These are phyloP conservation scores for Acropora tenuis DNA, from an alignment of 64 coral and sea anemone species.

Conservation along the genomic window DNA sequence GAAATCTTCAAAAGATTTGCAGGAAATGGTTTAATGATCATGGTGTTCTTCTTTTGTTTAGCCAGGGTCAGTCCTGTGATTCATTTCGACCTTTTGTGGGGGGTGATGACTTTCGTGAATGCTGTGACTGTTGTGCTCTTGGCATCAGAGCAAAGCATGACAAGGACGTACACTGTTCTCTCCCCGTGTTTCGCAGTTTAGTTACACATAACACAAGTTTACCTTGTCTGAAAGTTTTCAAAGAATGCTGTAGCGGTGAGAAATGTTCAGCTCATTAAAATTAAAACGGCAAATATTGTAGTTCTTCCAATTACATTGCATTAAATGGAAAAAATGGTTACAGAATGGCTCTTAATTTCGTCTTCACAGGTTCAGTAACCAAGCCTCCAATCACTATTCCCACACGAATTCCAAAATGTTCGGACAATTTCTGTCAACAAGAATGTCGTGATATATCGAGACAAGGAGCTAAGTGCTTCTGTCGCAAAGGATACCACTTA, in stretches of 20 bases:
- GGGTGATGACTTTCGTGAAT: slow-evolving; percentile 47
- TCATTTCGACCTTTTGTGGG: slow-evolving; percentile 23
- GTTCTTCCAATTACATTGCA: too few species aligned
- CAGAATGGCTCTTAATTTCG: background rate
- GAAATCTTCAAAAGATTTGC: too few species aligned
- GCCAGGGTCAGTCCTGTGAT: slow-evolving; percentile 39
- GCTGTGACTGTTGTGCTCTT: slow-evolving; percentile 63
- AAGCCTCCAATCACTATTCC: background rate
- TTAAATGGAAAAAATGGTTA: too few species aligned
- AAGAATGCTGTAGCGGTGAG: slow-evolving; percentile 62
- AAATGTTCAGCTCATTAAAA: background rate
- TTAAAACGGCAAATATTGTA: background rate
- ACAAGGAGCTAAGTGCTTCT: slow-evolving; percentile 37
- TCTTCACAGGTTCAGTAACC: background rate
- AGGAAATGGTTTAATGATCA: too few species aligned
- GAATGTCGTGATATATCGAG: slow-evolving; percentile 20
- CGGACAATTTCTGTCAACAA: slow-evolving; percentile 35
- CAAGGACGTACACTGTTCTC: background rate
- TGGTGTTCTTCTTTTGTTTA: background rate
- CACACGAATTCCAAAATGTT: slow-evolving; percentile 10
- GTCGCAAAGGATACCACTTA: slow-evolving; percentile 26
- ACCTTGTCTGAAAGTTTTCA: slow-evolving; percentile 10
- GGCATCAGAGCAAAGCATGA: slow-evolving; percentile 41
- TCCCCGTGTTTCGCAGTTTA: background rate
- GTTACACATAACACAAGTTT: background rate